These are phyloP conservation scores for Thecophora atra DNA, from an alignment of 2,888 invertebrate species.

Conservation along the genomic window DNA sequence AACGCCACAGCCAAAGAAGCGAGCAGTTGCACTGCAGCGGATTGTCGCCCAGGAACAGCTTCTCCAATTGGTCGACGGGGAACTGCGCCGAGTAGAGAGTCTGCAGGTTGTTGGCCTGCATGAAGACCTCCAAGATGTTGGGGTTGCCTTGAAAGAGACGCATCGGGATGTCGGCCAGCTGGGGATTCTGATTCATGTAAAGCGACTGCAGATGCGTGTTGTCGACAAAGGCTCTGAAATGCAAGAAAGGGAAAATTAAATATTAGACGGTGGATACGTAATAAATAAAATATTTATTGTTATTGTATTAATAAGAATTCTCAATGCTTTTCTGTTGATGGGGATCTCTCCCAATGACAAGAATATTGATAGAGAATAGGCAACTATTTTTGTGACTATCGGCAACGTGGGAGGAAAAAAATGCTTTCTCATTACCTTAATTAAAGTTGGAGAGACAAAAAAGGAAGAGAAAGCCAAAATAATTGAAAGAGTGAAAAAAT, in stretches of 20 bases:
- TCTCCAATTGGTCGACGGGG: slow-evolving; percentile 80
- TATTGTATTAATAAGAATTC: no score
- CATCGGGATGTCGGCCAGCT: slow-evolving; percentile 78
- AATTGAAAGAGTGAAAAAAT: neutral
- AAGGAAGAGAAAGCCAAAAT: neutral
- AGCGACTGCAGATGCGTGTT: slow-evolving; percentile 84
- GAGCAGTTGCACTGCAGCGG: slow-evolving; percentile 89
- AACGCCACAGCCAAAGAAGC: slow-evolving; percentile 84
- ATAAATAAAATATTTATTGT: no score
- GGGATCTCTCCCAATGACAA: no score
- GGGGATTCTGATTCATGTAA: slow-evolving; percentile 80
- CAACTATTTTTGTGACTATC: neutral
- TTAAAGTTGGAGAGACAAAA: neutral
- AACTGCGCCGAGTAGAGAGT: slow-evolving; percentile 83
- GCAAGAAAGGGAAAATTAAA: no score
- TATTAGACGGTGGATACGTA: no score
- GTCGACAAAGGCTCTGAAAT: slow-evolving; percentile 79
- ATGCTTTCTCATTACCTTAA: slow-evolving; percentile 1
- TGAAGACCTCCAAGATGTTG: slow-evolving; percentile 78
- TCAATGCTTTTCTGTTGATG: no score
- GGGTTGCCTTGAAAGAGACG: slow-evolving; percentile 86
- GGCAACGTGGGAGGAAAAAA: neutral
- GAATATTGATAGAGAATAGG: no score
- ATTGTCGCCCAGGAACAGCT: slow-evolving; percentile 81
- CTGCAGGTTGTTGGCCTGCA: slow-evolving; percentile 79